Conservation (phyloP, 2,797 vertebrate species). For the Propithecus deckenii region DNA sequence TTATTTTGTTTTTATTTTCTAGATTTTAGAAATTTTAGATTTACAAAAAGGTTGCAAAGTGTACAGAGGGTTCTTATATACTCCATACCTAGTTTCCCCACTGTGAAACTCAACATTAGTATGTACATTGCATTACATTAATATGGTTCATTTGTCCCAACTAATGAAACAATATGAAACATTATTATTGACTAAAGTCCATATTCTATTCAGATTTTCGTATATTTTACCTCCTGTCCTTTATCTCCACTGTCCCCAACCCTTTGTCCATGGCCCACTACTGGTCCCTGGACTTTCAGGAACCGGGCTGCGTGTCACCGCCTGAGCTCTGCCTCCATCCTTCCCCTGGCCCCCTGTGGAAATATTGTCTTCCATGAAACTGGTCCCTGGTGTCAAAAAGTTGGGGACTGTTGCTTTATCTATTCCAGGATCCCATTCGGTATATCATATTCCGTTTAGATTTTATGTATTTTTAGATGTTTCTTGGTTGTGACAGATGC, state of each 20-base stretch:
- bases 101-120: background rate
- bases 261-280: rapidly evolving
- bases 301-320: too few species aligned
- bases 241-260: too few species aligned
- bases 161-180: background rate
- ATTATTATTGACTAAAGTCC: background rate
- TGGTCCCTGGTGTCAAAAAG: too few species aligned
- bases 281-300: too few species aligned
- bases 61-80: background rate
- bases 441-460: background rate
- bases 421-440: background rate
- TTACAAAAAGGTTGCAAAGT: background rate
- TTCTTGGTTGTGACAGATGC: background rate
- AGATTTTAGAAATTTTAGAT: background rate
- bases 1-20: background rate
- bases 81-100: background rate
- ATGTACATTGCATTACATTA: background rate
- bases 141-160: background rate
- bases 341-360: too few species aligned
- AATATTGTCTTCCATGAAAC: too few species aligned
- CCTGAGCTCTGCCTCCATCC: too few species aligned
- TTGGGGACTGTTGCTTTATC: background rate
- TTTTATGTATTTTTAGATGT: background rate
- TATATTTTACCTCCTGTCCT: background rate
- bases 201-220: background rate